Base-by-base conservation (phyloP, 2,888 invertebrate species). In the Aleiodes alternator region DNA sequence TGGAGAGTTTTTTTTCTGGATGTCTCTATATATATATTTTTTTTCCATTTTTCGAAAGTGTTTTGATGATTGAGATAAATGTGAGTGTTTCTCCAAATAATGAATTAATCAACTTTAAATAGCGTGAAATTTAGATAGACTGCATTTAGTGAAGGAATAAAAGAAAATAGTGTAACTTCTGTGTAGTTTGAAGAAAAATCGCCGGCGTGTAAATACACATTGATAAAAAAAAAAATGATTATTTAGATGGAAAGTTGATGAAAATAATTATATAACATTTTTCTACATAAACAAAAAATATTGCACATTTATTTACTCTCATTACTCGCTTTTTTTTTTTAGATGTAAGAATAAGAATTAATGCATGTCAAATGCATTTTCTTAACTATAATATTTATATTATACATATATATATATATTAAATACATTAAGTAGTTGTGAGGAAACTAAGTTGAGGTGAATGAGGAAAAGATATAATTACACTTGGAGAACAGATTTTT, bases 161-260 rank as follows among this genome's bases (percentile, higher is more conserved):
- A 16, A 61, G 38, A 38, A 38, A n/a, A 61, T 14, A 14, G 34
- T 61, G 61, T 61, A 38, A 38, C 8, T 61, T 61, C 38, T 38
- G 34, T 34, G 34, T 61, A 61, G 59, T 57, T 23, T 5, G 34
- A 23, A 38, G 12, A 61, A n/a, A 61, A 11, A 16, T 61, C 16
- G 56, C 23, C 59, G 31, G n/a, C 38, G 59, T 68, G 68, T 68
- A 68, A 50, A 68, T 68, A 68, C 68, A 68, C 68, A 34, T 34
- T 34, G 4, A 23, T 23, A 23, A 51, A 23, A 12, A 50, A 50
- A 14, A 53, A 53, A 14, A 53, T 16, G 31, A 68, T 61, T 61
- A 61, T 43, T 38, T 61, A 23, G 16, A 68, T 50, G n/a, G 11
- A 34, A 12, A 38, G 12, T 38, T 8, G 11, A 68, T 48, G 8